Evolutionary conservation across 2,797 vertebrate species (phyloP).

Genomic region (Macrochelys suwanniensis): DNA sequence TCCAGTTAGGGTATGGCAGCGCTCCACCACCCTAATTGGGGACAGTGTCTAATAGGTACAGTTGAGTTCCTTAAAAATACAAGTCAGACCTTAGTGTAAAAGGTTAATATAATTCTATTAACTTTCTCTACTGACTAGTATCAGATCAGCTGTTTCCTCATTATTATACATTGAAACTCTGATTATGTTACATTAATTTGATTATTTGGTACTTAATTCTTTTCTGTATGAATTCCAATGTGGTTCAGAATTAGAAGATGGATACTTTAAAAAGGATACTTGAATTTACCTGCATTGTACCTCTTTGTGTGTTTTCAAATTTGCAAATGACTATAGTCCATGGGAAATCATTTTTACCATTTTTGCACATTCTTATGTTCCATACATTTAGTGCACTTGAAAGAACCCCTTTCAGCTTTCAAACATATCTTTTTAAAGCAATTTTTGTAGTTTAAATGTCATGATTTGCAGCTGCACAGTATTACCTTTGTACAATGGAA

Average conservation of each 20-base stretch:
- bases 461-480: background rate
- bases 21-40: background rate
- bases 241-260: background rate
- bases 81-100: background rate
- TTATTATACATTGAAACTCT: background rate
- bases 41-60: background rate
- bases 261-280: background rate
- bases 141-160: background rate
- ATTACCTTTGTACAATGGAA: constrained; percentile 1
- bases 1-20: background rate
- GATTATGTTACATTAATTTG: background rate
- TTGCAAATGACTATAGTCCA: background rate
- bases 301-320: background rate
- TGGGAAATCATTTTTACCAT: background rate
- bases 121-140: background rate
- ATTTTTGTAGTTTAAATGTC: constrained; percentile 22
- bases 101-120: background rate
- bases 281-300: background rate
- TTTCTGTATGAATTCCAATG: background rate
- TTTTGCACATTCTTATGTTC: background rate
- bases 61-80: background rate
- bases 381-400: background rate
- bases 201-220: background rate
- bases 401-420: constrained; percentile 11
- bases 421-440: constrained; percentile 4